Conservation (phyloP, 53 echinoderm and acorn worm genomes). For the Paracentrotus lividus region DNA sequence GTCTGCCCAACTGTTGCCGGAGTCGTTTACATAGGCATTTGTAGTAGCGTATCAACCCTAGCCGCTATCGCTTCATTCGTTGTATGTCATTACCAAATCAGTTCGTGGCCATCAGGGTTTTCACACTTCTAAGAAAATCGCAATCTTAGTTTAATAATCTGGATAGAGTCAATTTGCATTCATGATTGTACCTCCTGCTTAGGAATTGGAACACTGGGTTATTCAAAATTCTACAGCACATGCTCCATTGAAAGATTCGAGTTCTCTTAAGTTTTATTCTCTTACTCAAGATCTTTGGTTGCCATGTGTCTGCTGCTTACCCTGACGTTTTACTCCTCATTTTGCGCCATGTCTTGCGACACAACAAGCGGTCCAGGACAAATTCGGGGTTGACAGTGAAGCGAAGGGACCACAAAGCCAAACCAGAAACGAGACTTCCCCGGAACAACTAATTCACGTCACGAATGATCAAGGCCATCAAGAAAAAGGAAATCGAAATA, state of each 20-base stretch:
- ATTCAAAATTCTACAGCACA: background rate
- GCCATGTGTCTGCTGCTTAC: background rate
- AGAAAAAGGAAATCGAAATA: constrained; percentile 1
- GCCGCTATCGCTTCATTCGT: background rate
- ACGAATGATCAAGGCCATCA: background rate
- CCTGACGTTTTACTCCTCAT: background rate
- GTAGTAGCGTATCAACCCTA: background rate
- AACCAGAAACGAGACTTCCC: background rate
- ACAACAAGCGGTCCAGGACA: background rate
- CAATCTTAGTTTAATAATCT: background rate
- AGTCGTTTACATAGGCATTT: background rate
- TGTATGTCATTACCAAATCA: background rate
- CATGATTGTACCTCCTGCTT: background rate
- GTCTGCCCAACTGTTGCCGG: background rate
- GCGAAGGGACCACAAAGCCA: background rate
- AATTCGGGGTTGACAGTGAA: background rate
- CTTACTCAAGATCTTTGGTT: background rate
- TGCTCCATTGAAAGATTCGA: background rate
- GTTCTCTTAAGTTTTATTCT: background rate
- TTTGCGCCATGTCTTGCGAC: background rate
- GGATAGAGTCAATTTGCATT: background rate
- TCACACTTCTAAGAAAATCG: background rate
- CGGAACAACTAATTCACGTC: background rate
- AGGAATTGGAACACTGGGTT: background rate
- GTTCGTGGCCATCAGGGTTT: background rate